These are phyloP conservation scores for Synanthedon tipuliformis DNA, from an alignment of 2,888 invertebrate species.

Conservation along the genomic window DNA sequence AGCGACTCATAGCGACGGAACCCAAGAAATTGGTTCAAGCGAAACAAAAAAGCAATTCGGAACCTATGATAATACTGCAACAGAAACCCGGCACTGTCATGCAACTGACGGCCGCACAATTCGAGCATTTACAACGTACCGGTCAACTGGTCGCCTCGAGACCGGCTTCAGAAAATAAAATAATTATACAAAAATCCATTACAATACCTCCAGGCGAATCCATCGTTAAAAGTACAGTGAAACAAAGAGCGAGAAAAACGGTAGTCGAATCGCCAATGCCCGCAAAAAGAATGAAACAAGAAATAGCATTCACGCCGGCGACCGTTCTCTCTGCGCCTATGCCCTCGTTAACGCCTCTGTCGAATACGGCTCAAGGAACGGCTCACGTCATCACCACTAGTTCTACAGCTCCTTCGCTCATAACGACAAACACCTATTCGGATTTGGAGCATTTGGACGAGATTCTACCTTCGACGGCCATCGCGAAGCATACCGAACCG, in stretches of 20 bases:
- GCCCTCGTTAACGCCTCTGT: constrained; percentile 26
- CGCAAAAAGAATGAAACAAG: constrained; percentile 42
- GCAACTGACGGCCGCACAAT: constrained; percentile 62
- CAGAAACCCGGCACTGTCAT: constrained; percentile 62
- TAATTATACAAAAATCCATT: constrained; percentile 42
- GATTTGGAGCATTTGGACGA: constrained; percentile 60
- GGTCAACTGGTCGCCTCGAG: constrained; percentile 57
- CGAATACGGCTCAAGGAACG: constrained; percentile 16
- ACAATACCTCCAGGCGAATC: constrained; percentile 31
- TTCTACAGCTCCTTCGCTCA: constrained; percentile 11
- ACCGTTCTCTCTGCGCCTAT: constrained; percentile 15
- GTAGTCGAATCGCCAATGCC: constrained; percentile 30
- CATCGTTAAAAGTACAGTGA: constrained; percentile 23
- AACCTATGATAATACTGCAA: constrained; percentile 54
- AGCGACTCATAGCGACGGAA: constrained; percentile 41
- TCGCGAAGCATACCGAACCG: constrained; percentile 36
- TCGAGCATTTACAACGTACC: constrained; percentile 59
- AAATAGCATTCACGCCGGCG: constrained; percentile 34
- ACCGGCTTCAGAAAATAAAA: constrained; percentile 33
- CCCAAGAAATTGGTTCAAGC: constrained; percentile 47
- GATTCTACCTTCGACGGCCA: constrained; percentile 56
- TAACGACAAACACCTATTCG: constrained; percentile 25
- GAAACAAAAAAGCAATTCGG: constrained; percentile 42
- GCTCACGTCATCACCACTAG: background rate
- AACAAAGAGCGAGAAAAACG: constrained; percentile 38